Base-by-base conservation (phyloP, 2,888 invertebrate species). In the Xestia ashworthii region DNA sequence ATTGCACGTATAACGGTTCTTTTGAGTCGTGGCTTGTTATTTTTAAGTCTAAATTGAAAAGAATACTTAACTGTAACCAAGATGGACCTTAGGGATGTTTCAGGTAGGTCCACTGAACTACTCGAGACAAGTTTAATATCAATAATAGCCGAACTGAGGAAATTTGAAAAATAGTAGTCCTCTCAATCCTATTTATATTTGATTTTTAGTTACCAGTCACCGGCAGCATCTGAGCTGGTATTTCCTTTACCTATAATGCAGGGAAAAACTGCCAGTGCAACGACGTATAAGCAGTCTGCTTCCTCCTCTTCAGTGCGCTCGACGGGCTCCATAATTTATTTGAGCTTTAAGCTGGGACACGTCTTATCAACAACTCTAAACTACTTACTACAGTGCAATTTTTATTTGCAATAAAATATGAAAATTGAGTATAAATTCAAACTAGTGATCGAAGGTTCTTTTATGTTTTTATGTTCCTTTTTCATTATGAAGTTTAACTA, bases 121-220 rank as follows among this genome's bases (percentile, higher is more conserved):
- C 38, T 78, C 11, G 25, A 80, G 25, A 60, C 44, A 50, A 53
- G 38, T 60, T 73, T 44, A 71, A 46, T 65, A 58, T 72, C 46
- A 48, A 74, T 67, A 74, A 60, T 60, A 38, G 44, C 5, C n/a
- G 14, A 53, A 22, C n/a, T 25, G 32, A 53, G 65, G 25, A 41
- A 25, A 55, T 16, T 75, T 48, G 25, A 25, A 80, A 71, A 55
- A 44, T 62, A 75, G 48, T 67, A 41, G 25, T 46, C 64, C 38
- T 32, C 16, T 48, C 41, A 48, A 55, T 81, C 14, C 14, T 48
- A 41, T 81, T 62, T 67, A 64, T 65, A 60, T 53, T 80, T 46
- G 60, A 67, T 48, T 48, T 25, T 41, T 55, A 41, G 32, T 62
- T 69, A 69, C 44, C 25, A 41, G 46, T 25, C 12, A 16, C 60